Evolutionary conservation across 2,113 vertebrate genomes (phyloP).

Genomic region (Perca schrenkii): DNA sequence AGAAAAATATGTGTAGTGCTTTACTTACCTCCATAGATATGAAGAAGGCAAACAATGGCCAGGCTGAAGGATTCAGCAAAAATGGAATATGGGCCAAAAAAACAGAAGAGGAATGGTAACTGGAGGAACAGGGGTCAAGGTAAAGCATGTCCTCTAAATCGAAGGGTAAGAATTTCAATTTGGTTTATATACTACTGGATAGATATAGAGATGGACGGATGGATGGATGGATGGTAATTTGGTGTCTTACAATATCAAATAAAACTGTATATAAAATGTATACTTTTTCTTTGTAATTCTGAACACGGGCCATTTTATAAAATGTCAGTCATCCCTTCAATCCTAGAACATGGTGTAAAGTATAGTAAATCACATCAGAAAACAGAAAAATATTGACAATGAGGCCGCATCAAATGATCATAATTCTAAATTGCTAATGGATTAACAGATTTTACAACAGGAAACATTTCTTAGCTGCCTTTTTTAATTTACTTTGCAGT

Average conservation of each 20-base stretch:
- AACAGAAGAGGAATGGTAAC: slow-evolving; percentile 30
- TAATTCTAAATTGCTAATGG: not conserved
- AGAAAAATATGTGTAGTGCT: not conserved
- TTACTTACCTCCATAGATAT: slow-evolving; percentile 9
- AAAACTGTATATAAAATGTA: not conserved
- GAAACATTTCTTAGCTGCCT: too few species aligned
- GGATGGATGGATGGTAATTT: too few species aligned
- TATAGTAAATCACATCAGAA: not conserved
- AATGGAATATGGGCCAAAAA: slow-evolving; percentile 22
- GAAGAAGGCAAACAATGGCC: slow-evolving; percentile 1
- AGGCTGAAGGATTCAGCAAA: not conserved
- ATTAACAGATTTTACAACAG: not conserved
- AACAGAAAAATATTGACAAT: not conserved
- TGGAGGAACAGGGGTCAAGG: slow-evolving; percentile 54
- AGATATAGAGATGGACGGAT: too few species aligned
- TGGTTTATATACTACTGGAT: not conserved
- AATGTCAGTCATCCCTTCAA: not conserved
- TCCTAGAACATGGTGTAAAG: not conserved
- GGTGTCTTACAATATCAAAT: not conserved
- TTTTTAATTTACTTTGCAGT: not conserved
- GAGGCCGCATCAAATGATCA: not conserved
- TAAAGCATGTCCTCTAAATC: not conserved
- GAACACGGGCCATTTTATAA: not conserved
- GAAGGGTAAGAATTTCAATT: not conserved
- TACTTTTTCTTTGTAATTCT: too few species aligned